Conservation (phyloP, 2,888 invertebrate species). For the Cosmia trapezina region DNA sequence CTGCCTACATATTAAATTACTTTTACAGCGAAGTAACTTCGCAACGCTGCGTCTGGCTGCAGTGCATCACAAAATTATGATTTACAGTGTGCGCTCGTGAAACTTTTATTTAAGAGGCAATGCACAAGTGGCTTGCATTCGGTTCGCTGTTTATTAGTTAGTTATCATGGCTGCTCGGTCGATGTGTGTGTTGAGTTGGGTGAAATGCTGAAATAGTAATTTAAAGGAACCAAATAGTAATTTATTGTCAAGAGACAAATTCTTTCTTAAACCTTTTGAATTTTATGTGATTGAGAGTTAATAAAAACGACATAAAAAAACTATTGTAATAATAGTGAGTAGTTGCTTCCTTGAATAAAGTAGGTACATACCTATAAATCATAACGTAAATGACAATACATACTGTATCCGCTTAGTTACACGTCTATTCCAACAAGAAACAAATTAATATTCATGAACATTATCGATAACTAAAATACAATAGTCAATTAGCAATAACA, state of each 20-base stretch:
- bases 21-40: constrained; percentile 67
- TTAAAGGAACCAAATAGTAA: background rate
- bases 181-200: background rate
- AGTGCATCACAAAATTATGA: constrained; percentile 70
- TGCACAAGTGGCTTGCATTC: constrained; percentile 55
- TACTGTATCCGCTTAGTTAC: background rate
- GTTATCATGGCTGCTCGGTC: constrained; percentile 20
- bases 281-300: background rate
- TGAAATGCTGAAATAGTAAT: background rate
- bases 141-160: constrained; percentile 51
- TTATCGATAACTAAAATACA: constrained; percentile 7
- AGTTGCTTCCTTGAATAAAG: background rate
- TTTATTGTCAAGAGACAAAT: background rate
- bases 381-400: background rate
- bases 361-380: background rate
- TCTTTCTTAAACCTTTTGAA: background rate
- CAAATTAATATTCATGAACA: constrained; percentile 3
- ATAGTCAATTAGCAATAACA: constrained; percentile 15
- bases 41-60: constrained; percentile 64
- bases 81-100: constrained; percentile 66
- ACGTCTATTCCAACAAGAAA: background rate
- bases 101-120: constrained; percentile 68
- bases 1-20: constrained; percentile 73
- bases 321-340: background rate
- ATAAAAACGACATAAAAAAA: no score